These are phyloP conservation scores for Limonius californicus DNA, from an alignment of 1,140 invertebrate species.

Conservation along the genomic window DNA sequence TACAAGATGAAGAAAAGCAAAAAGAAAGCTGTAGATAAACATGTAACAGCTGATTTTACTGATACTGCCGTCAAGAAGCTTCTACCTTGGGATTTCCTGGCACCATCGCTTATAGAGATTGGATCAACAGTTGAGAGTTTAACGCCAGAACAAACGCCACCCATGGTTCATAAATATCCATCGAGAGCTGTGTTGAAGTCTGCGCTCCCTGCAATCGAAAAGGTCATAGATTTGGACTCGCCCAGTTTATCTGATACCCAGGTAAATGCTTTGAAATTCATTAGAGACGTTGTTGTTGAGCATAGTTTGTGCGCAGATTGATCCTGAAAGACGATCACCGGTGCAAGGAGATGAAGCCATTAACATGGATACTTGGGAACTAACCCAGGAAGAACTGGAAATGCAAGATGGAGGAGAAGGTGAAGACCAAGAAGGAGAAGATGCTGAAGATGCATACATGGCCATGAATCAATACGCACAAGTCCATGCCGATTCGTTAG, in stretches of 20 bases:
- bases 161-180: conserved; percentile 43
- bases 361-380: conserved; percentile 42
- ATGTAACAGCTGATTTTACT: conserved; percentile 38
- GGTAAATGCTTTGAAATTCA: too few species aligned
- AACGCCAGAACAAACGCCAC: conserved; percentile 49
- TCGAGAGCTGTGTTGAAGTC: conserved; percentile 37
- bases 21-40: conserved; percentile 37
- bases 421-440: conserved; percentile 44
- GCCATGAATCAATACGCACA: conserved; percentile 26
- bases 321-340: conserved; percentile 49
- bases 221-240: conserved; percentile 41
- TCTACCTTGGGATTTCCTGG: conserved; percentile 28
- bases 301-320: too few species aligned
- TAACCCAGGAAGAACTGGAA: conserved; percentile 51
- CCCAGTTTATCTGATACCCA: conserved; percentile 42
- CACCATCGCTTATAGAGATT: conserved; percentile 48
- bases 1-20: conserved; percentile 37
- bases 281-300: too few species aligned
- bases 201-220: neutral
- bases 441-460: conserved; percentile 36
- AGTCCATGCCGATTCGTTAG: conserved; percentile 30
- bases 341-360: conserved; percentile 47
- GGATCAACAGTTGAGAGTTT: conserved; percentile 52
- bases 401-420: conserved; percentile 46
- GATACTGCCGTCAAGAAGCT: conserved; percentile 35